phyloP scores from a whole-genome alignment of 2,113 vertebrate species.

The Bambusicola thoracicus region DNA sequence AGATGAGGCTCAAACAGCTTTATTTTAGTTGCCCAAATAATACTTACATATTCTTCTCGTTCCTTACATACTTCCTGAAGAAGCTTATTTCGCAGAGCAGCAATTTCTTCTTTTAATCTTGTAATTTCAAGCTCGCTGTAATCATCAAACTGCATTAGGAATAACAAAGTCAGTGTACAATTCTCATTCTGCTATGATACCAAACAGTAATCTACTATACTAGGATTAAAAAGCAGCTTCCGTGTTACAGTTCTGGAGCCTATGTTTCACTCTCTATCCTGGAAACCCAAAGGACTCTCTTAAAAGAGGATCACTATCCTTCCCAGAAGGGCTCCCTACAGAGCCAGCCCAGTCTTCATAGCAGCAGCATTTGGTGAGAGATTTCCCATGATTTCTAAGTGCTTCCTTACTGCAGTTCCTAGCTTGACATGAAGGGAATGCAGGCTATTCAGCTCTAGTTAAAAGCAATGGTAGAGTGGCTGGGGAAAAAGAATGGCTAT shows the following conservation, averaged over 20 bases:
- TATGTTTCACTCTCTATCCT: not conserved
- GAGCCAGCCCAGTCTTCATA: too few relatives aligned
- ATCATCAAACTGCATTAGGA: slow-evolving; percentile 75
- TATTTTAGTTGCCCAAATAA: not conserved
- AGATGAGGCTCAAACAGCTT: not conserved
- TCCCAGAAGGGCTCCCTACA: not conserved
- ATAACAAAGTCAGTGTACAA: not conserved
- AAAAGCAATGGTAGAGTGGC: not conserved
- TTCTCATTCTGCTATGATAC: not conserved
- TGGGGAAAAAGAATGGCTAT: not conserved
- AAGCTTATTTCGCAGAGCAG: slow-evolving; percentile 69
- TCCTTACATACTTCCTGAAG: slow-evolving; percentile 81
- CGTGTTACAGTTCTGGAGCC: not conserved
- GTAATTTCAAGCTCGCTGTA: slow-evolving; percentile 74
- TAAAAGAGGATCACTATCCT: not conserved
- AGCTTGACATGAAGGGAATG: not conserved
- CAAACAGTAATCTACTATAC: not conserved
- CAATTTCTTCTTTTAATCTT: slow-evolving; percentile 81
- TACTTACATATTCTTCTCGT: slow-evolving; percentile 84
- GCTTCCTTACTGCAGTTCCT: not conserved
- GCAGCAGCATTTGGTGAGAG: not conserved
- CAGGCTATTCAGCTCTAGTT: not conserved
- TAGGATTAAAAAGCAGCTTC: not conserved
- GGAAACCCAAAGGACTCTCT: not conserved
- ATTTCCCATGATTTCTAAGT: not conserved